phyloP scores from a whole-genome alignment of 1,140 invertebrate species.

The Caenorhabditis briggsae region DNA sequence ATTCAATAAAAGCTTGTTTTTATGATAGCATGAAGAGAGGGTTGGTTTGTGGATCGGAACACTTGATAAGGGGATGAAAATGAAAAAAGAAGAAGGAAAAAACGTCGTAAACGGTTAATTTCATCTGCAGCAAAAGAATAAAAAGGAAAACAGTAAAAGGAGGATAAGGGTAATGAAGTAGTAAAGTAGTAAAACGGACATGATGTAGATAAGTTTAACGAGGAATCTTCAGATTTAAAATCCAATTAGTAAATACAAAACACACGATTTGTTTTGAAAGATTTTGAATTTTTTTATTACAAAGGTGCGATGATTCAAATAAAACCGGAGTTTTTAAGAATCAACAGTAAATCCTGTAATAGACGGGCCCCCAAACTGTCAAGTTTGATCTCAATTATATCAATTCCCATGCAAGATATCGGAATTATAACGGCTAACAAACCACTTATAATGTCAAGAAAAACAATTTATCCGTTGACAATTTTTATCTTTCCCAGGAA shows the following conservation, averaged over 20 bases:
- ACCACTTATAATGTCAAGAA: no score
- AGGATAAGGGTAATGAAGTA: constrained; percentile 12
- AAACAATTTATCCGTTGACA: no score
- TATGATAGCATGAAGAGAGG: background rate
- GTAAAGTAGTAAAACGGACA: background rate
- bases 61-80: constrained; percentile 18
- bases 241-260: constrained; percentile 5
- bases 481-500: no score
- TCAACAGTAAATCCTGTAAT: no score
- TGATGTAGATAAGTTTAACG: constrained; percentile 18
- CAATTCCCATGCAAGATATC: no score
- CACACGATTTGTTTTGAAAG: background rate
- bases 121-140: background rate
- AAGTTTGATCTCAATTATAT: no score
- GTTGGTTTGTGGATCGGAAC: constrained; percentile 4
- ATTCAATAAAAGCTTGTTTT: constrained; percentile 38
- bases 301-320: no score
- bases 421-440: no score
- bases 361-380: no score
- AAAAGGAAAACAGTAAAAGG: background rate
- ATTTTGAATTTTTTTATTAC: no score
- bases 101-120: constrained; percentile 20
- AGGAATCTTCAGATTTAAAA: background rate
- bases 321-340: no score
- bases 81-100: background rate